Evolutionary conservation across 2,888 invertebrate genomes (phyloP), one percentile per base, ranked within the genome.

Genomic region (Amiota communis): DNA sequence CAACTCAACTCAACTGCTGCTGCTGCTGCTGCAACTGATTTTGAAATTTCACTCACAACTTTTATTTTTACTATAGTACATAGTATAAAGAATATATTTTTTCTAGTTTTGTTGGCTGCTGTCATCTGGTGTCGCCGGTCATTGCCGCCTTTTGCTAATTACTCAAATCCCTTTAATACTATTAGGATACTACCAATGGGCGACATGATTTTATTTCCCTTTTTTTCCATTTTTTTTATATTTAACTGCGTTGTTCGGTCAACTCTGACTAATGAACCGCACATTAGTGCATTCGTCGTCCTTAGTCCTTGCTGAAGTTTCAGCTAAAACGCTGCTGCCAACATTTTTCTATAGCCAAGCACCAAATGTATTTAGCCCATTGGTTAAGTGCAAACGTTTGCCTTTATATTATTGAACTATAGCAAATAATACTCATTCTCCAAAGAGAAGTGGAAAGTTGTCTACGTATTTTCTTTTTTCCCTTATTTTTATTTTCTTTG

Each of bases 261-360:
- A 86, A 78, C 78, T 76, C 74, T 79, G 77, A 78, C 79, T 84
- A 87, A 85, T 86, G 85, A 87, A 85, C 86, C 87, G 80, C 87
- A 84, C 81, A 87, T 83, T 83, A 82, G 87, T 77, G 78, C 72
- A 74, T 59, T 68, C 69, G 65, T 46, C 53, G 20, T 15, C 56
- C 20, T 13, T 23, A 20, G 15, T 53, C 53, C 57, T 15, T 57
- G 57, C 57, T 61, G 12, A 48, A 49, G 48, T 49, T 67, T 49
- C 51, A 49, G 13, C 23, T 15, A 15, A 15, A 68, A 11, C 15
- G 67, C 20, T 17, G 10, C 57, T 6, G 17, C 15, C 57, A 15
- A 57, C 57, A 13, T 23, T 59, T 59, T 15, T 59, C 12, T 59
- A 17, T 15, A 48, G 48, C 56, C 47, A 15, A 57, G 36, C 70